Evolutionary conservation across 2,888 invertebrate species (phyloP), one percentile per base, ranked within the genome.

Genomic region (Euphydryas editha): DNA sequence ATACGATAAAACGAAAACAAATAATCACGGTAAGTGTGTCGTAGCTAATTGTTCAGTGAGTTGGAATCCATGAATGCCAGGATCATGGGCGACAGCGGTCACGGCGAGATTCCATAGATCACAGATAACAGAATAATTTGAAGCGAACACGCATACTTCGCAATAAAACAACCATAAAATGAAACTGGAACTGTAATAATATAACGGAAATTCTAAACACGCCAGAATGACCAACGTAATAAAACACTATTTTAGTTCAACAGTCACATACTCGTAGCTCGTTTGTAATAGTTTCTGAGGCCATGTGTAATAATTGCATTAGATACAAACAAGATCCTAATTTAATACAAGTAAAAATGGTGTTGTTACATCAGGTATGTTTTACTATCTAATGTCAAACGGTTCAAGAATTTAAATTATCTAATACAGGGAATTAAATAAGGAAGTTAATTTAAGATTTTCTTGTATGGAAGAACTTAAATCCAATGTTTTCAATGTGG

Each of bases 161-260:
- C 58, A 58, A 51, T 64, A 64, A 59, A 64, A 59, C 64, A 59
- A 59, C 44, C 1, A 64, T 59, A 59, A 64, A 59, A 11, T 44
- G 30, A 10, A 51, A 42, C 42, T 58, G 11, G 42, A 58, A 58
- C 57, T 57, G 15, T 20, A 21, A 57, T 42, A 47, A 36, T 44
- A 63, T 59, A 51, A 15, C 15, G 51, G 58, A 58, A 63, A 58
- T 63, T 30, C 63, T 18, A 49, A 18, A n/a, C 21, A 49, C 49
- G 17, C 55, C 62, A 20, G 51, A 51, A 51, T 17, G 42, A 54
- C 49, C 24, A 13, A 15, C 10, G 55, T 18, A 37, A 30, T 60
- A 37, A 60, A 39, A 47, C 59, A 18, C 44, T 24, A 58, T 59
- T 64, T 59, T 51, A 24, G 59, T 59, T 63, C 36, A 59, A 57